These are phyloP conservation scores for Crenuchus spilurus DNA, from an alignment of 2,797 vertebrate genomes.

Conservation along the genomic window DNA sequence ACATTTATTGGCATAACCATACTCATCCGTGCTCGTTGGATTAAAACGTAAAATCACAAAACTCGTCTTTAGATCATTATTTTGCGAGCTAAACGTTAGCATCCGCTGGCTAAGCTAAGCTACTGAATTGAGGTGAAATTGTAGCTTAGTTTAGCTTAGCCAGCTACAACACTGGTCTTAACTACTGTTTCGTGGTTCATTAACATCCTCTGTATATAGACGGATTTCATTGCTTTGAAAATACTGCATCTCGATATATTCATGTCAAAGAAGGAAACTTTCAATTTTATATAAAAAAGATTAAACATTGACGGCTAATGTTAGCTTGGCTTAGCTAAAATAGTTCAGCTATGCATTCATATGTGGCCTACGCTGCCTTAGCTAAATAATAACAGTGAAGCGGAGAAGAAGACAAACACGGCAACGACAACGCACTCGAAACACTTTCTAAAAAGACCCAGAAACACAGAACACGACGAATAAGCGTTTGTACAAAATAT, in stretches of 20 bases:
- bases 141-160: background rate
- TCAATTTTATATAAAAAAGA: too few species aligned
- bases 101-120: background rate
- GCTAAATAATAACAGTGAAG: background rate
- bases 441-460: too few species aligned
- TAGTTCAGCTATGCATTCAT: background rate
- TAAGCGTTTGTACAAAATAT: slow-evolving; percentile 6
- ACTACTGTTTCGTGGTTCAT: background rate
- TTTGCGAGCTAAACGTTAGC: background rate
- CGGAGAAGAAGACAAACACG: background rate
- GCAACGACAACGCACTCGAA: background rate
- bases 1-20: too few species aligned
- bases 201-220: background rate
- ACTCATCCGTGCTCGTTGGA: background rate
- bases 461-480: background rate
- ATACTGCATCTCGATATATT: too few species aligned
- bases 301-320: background rate
- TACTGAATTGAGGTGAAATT: too few species aligned
- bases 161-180: too few species aligned
- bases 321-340: background rate
- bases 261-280: too few species aligned
- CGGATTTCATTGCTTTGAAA: too few species aligned
- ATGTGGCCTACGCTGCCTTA: background rate
- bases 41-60: background rate
- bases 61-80: too few species aligned